Percentiles rank a stretch among this genome's conserved stretches.
Evolutionary conservation across 2,113 vertebrate genomes (phyloP).

Genomic region (Telmatochromis brachygnathus): DNA sequence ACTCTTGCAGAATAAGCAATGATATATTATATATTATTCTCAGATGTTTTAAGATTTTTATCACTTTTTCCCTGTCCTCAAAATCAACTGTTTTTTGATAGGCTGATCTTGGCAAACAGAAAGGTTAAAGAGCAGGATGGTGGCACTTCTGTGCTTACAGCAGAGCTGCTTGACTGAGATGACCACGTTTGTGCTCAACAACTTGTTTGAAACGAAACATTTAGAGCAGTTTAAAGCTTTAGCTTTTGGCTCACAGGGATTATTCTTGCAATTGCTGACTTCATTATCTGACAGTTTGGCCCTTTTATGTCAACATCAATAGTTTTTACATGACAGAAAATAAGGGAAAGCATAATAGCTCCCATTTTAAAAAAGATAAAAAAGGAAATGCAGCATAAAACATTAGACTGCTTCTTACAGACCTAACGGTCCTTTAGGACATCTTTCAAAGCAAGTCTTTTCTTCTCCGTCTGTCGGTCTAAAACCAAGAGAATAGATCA

Average conservation of each 20-base stretch:
- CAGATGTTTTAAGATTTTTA: not conserved
- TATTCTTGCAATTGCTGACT: not conserved
- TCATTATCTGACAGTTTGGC: not conserved
- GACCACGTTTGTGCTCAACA: not conserved
- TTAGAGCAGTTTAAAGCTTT: not conserved
- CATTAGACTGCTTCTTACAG: not conserved
- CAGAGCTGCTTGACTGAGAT: not conserved
- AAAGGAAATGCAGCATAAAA: not conserved
- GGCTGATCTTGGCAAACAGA: not conserved
- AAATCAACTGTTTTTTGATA: not conserved
- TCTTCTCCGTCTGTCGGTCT: not conserved
- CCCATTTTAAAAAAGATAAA: not conserved
- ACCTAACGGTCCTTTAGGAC: not conserved
- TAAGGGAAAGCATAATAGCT: not conserved
- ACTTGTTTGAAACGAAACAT: not conserved
- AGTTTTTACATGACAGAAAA: not conserved
- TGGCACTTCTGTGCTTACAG: not conserved
- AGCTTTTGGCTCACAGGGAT: not conserved
- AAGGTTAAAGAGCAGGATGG: not conserved
- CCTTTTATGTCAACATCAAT: not conserved
- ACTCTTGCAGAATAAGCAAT: not conserved
- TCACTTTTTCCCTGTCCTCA: not conserved
- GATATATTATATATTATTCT: not conserved
- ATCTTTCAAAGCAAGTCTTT: slow-evolving; percentile 5
- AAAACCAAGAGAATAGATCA: slow-evolving; percentile 49